Base-by-base conservation (phyloP, 2,888 invertebrate genomes). In the Adela reaumurella region DNA sequence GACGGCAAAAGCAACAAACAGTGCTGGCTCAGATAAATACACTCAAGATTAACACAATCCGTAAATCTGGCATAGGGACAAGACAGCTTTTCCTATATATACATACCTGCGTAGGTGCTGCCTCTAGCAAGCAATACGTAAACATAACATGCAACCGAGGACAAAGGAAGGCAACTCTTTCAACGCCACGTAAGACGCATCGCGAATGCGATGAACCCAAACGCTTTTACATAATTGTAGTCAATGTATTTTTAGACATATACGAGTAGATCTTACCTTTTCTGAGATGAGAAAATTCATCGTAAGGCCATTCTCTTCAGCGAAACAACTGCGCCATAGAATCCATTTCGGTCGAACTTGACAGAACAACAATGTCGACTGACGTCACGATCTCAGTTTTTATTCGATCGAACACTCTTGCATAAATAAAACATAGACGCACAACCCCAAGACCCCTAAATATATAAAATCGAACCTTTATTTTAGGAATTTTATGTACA, bases 321-420 rank as follows among this genome's bases (percentile, higher is more conserved):
- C 58, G 70, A 70, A 70, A 70, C 68, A 81, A 84, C 82, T 84
- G 83, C 84, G 84, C 35, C 35, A 35, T 35, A 35, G 8, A 35
- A 35, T n/a, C n/a, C n/a, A n/a, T n/a, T 35, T 83, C 81, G 82
- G 83, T 71, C 70, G 61, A 65, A 67, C 70, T n/a, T 79, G 71
- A 74, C 76, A 76, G 73, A 76, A 73, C 74, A 74, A 74, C 66
- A 70, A 72, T 83, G 83, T 83, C 83, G 83, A 83, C 83, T 83
- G 83, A 83, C 83, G 83, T 83, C 83, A 83, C 65, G 57, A 65
- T 65, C 64, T 64, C 65, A 65, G 64, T 65, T 64, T 61, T 67
- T 8, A 35, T n/a, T n/a, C n/a, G n/a, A n/a, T n/a, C n/a, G n/a
- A 43, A 46, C 8, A 24, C 24, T 4, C 4, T 24, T 8, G 24